These are phyloP conservation scores for Elephantulus edwardii DNA, from an alignment of 2,113 vertebrate species.

Conservation along the genomic window DNA sequence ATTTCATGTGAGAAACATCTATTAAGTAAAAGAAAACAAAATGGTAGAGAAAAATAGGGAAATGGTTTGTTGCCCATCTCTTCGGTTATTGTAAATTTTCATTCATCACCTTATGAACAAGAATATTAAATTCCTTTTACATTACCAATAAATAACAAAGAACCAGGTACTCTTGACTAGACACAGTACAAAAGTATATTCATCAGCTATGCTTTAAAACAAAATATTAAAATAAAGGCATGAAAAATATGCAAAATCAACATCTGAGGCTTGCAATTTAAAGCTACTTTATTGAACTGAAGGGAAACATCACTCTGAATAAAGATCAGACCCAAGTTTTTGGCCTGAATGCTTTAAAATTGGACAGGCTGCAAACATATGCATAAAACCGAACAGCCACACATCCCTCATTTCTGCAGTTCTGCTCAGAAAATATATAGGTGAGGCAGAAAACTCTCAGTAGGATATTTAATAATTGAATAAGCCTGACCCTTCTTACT, in stretches of 20 bases:
- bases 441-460: conserved; percentile 49
- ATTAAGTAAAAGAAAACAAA: too few species aligned
- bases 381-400: conserved; percentile 62
- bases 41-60: neutral
- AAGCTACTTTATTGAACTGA: neutral
- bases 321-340: conserved; percentile 12
- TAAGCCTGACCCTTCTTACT: conserved; percentile 38
- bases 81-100: neutral
- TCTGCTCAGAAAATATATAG: conserved; percentile 43
- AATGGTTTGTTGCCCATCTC: neutral
- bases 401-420: conserved; percentile 21
- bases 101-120: neutral
- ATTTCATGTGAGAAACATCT: too few species aligned
- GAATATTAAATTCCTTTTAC: conserved; percentile 27
- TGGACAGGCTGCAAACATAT: conserved; percentile 35
- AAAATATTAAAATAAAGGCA: conserved; percentile 27
- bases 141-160: neutral
- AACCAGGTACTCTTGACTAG: neutral
- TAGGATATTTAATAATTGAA: conserved; percentile 70
- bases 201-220: neutral
- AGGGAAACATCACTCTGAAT: conserved; percentile 52
- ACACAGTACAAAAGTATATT: conserved; percentile 2
- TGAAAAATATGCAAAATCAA: neutral
- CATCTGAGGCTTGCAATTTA: conserved; percentile 13
- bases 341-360: conserved; percentile 58